phyloP scores from a whole-genome alignment of 2,797 vertebrate genomes.

The Poeciliopsis turneri region DNA sequence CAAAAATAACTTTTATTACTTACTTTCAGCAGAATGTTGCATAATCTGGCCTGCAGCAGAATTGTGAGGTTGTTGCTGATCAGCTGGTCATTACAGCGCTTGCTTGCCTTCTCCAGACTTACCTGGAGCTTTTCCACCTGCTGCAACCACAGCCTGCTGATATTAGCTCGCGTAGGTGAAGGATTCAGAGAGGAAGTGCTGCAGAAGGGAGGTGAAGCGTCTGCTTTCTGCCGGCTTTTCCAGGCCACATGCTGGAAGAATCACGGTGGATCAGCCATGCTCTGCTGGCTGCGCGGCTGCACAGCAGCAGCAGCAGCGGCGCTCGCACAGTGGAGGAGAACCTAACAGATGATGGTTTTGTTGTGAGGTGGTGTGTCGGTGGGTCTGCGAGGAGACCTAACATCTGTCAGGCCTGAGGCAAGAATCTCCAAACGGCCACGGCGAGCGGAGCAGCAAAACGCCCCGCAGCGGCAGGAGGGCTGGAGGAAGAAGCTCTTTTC shows the following conservation, averaged over 20 bases:
- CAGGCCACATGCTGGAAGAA: slow-evolving; percentile 38
- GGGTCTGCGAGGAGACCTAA: slow-evolving; percentile 43
- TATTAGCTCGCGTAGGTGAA: slow-evolving; percentile 9
- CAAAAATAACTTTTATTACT: slow-evolving; percentile 1
- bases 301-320: slow-evolving; percentile 8
- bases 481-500: slow-evolving; percentile 9
- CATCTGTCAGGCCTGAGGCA: slow-evolving; percentile 80
- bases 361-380: slow-evolving; percentile 24
- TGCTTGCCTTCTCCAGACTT: slow-evolving; percentile 26
- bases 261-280: slow-evolving; percentile 54
- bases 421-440: slow-evolving; percentile 72
- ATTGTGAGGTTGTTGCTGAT: slow-evolving; percentile 16
- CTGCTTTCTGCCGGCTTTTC: slow-evolving; percentile 29
- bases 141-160: slow-evolving; percentile 17
- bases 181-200: not conserved
- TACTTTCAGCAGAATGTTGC: slow-evolving; percentile 5
- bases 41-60: slow-evolving; percentile 13
- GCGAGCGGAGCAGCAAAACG: slow-evolving; percentile 32
- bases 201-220: slow-evolving; percentile 10
- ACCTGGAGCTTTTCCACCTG: slow-evolving; percentile 51
- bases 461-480: slow-evolving; percentile 29
- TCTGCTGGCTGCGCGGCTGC: slow-evolving; percentile 37
- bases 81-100: slow-evolving; percentile 27
- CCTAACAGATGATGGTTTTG: slow-evolving; percentile 28
- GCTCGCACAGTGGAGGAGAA: slow-evolving; percentile 44